phyloP scores from a whole-genome alignment of 2,797 vertebrate species.

The Ctenopoma kingsleyae region DNA sequence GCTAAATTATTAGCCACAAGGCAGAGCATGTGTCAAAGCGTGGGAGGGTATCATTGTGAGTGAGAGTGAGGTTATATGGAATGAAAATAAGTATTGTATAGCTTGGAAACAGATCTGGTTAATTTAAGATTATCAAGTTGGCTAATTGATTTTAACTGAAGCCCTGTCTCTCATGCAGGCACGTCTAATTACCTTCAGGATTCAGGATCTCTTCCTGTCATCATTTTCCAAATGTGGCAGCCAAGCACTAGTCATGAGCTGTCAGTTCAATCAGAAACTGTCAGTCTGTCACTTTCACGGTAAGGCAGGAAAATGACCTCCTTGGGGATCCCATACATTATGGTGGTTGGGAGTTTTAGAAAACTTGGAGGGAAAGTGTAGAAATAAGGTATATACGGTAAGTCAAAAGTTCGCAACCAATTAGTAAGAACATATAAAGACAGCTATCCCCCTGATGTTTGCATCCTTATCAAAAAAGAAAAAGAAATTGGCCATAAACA shows the following conservation, averaged over 20 bases:
- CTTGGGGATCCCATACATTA: slow-evolving; percentile 32
- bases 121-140: slow-evolving; percentile 75
- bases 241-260: slow-evolving; percentile 66
- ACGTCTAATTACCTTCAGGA: slow-evolving; percentile 73
- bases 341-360: slow-evolving; percentile 31
- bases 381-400: background rate
- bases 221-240: slow-evolving; percentile 62
- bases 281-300: slow-evolving; percentile 33
- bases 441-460: slow-evolving; percentile 6
- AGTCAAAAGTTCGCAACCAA: slow-evolving; percentile 14
- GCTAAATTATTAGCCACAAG: slow-evolving; percentile 52
- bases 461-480: background rate
- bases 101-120: slow-evolving; percentile 61
- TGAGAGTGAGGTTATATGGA: slow-evolving; percentile 17
- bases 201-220: slow-evolving; percentile 47
- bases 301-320: slow-evolving; percentile 30
- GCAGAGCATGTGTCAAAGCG: slow-evolving; percentile 37
- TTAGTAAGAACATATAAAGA: slow-evolving; percentile 12
- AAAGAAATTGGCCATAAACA: background rate
- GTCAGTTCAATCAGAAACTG: slow-evolving; percentile 64
- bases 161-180: slow-evolving; percentile 46
- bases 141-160: slow-evolving; percentile 82
- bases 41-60: slow-evolving; percentile 18
- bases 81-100: slow-evolving; percentile 41
- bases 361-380: slow-evolving; percentile 12